phyloP scores from a whole-genome alignment of 2,113 vertebrate genomes.

The Henicopernis longicauda region DNA sequence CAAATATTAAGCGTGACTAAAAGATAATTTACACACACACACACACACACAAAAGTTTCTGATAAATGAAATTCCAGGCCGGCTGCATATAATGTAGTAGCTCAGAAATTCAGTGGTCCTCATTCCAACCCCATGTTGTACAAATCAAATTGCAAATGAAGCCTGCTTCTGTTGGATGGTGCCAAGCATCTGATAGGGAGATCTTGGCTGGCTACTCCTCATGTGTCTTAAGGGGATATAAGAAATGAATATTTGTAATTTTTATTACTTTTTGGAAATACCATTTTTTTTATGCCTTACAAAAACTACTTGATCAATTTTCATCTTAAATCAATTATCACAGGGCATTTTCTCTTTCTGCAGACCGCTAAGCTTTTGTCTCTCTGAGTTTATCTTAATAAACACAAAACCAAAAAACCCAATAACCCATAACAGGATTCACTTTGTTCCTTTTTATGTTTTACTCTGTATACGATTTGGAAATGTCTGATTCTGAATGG shows the following conservation, averaged over 20 bases:
- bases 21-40: neutral
- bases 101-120: neutral
- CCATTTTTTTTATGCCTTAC: neutral
- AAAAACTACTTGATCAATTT: conserved; percentile 6
- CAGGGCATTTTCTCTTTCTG: neutral
- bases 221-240: neutral
- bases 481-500: neutral
- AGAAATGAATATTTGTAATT: conserved; percentile 10
- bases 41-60: neutral
- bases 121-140: neutral
- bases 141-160: conserved; percentile 20
- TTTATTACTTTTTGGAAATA: conserved; percentile 9
- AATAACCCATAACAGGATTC: neutral
- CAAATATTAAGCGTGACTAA: neutral
- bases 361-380: neutral
- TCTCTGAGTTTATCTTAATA: neutral
- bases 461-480: neutral
- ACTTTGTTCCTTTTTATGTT: neutral
- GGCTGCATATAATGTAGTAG: neutral
- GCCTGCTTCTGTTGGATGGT: neutral
- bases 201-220: conserved; percentile 5
- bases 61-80: neutral
- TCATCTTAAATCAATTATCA: neutral
- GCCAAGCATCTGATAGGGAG: conserved; percentile 19
- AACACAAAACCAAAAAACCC: neutral